These are phyloP conservation scores for Amblyraja radiata DNA, from an alignment of 2,797 vertebrate genomes.

Conservation along the genomic window DNA sequence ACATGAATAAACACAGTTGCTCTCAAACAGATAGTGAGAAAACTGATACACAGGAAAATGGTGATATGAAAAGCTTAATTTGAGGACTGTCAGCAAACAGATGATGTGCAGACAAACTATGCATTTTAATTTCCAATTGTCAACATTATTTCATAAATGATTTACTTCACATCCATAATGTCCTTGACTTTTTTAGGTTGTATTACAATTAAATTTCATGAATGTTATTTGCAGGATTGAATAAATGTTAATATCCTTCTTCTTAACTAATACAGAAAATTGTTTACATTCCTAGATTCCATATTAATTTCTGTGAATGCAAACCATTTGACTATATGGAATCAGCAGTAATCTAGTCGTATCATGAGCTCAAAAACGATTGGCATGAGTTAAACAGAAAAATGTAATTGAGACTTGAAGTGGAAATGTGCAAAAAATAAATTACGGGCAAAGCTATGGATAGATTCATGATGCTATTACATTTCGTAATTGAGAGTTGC, in stretches of 20 bases:
- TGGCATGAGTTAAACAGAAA: not conserved
- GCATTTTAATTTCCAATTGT: not conserved
- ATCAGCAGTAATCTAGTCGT: not conserved
- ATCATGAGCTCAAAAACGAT: not conserved
- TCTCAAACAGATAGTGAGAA: not conserved
- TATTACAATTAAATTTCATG: not conserved
- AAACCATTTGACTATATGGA: not conserved
- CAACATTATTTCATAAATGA: not conserved
- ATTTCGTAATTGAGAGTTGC: too few species aligned
- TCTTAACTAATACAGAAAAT: not conserved
- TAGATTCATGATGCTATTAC: not conserved
- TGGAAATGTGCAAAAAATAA: not conserved
- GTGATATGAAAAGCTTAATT: constrained; percentile 4
- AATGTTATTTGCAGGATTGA: not conserved
- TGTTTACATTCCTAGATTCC: too few species aligned
- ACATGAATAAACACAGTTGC: not conserved
- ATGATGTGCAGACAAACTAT: not conserved
- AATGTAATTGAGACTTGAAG: not conserved
- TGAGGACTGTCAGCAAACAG: not conserved
- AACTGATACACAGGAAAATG: not conserved
- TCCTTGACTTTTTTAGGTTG: not conserved
- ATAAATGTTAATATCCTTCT: not conserved
- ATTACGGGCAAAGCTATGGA: not conserved
- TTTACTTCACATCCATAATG: not conserved
- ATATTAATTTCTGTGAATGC: not conserved